phyloP scores from a whole-genome alignment of 2,797 vertebrate species.

The Lutjanus campechanus region DNA sequence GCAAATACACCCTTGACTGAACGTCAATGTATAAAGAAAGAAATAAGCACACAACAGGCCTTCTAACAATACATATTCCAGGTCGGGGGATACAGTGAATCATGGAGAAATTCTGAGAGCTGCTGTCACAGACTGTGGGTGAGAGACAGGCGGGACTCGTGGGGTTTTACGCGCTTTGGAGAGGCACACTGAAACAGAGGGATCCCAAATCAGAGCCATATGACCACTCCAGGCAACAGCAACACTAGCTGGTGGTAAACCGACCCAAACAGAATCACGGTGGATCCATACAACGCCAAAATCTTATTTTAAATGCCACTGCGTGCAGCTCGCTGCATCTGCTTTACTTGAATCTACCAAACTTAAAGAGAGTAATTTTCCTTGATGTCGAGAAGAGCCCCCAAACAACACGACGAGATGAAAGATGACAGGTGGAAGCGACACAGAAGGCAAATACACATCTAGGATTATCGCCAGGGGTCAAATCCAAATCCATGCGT shows the following conservation, averaged over 20 bases:
- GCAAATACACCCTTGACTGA: slow-evolving; percentile 5
- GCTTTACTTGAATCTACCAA: slow-evolving; percentile 50
- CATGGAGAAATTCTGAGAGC: slow-evolving; percentile 69
- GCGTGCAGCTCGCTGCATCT: slow-evolving; percentile 45
- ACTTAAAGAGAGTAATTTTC: slow-evolving; percentile 65
- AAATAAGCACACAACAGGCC: slow-evolving; percentile 25
- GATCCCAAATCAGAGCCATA: slow-evolving; percentile 83
- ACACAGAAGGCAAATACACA: slow-evolving; percentile 78
- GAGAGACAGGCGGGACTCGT: slow-evolving; percentile 74
- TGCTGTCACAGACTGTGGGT: slow-evolving; percentile 69
- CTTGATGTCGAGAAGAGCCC: slow-evolving; percentile 63
- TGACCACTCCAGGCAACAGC: slow-evolving; percentile 77
- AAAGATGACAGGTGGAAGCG: slow-evolving; percentile 85
- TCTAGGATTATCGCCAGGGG: slow-evolving; percentile 79
- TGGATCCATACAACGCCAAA: slow-evolving; percentile 27
- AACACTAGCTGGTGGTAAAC: slow-evolving; percentile 68
- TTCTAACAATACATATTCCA: slow-evolving; percentile 56
- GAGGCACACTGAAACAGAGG: slow-evolving; percentile 73
- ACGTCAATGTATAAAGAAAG: slow-evolving; percentile 1
- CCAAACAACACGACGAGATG: slow-evolving; percentile 73
- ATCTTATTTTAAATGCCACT: slow-evolving; percentile 44
- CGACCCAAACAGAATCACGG: slow-evolving; percentile 58
- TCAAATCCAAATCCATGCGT: slow-evolving; percentile 75
- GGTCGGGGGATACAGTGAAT: slow-evolving; percentile 59
- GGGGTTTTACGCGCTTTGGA: slow-evolving; percentile 72